Conservation (phyloP, 2,888 invertebrate genomes). For the Dolichomitus sp. region DNA sequence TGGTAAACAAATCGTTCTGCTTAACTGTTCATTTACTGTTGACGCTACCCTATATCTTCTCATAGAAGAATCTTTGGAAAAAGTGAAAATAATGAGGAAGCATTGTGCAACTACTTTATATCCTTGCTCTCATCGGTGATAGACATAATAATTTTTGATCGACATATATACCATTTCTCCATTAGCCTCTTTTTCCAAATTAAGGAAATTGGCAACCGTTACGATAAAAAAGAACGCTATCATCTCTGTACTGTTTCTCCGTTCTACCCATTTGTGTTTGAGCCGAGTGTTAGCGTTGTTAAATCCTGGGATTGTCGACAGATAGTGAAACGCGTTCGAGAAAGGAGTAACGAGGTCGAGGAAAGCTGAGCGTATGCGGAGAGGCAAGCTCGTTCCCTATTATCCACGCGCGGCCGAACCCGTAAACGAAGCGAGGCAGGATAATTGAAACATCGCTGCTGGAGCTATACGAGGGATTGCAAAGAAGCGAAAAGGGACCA, state of each 20-base stretch:
- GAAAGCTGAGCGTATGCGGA: constrained; percentile 58
- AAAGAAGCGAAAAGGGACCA: constrained; percentile 2
- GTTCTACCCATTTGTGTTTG: background rate
- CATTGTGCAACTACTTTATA: no score
- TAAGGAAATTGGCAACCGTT: background rate
- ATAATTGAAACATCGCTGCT: constrained; percentile 54
- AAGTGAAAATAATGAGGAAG: no score
- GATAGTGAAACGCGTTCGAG: constrained; percentile 27
- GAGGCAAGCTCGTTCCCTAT: constrained; percentile 51
- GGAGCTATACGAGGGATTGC: constrained; percentile 12
- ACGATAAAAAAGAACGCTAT: constrained; percentile 1
- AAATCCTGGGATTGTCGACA: constrained; percentile 26
- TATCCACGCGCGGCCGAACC: constrained; percentile 52
- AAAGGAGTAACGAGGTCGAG: constrained; percentile 65
- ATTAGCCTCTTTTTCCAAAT: background rate
- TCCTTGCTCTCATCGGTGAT: no score
- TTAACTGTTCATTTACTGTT: no score
- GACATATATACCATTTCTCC: background rate
- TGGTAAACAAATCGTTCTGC: no score
- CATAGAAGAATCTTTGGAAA: no score
- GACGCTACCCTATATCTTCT: no score
- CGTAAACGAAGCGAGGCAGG: constrained; percentile 50
- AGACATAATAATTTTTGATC: no score
- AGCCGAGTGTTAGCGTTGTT: constrained; percentile 23
- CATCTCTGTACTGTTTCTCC: background rate